Evolutionary conservation across 2,113 vertebrate genomes (phyloP), one percentile per base, ranked within the genome.

Genomic region (Ancistrus triradiatus): DNA sequence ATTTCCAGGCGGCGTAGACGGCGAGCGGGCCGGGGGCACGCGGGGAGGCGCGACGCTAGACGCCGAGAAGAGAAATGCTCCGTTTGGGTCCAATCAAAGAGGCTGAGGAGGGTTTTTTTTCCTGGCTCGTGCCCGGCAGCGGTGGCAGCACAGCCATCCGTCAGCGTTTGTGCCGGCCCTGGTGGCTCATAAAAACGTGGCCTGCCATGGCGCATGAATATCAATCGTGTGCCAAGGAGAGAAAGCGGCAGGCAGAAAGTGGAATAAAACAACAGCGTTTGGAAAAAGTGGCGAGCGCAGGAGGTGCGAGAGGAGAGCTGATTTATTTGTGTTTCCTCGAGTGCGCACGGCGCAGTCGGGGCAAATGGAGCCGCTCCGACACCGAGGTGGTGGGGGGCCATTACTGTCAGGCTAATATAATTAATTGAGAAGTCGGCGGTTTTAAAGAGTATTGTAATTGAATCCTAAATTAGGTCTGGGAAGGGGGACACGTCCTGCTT

Each of bases 401-500:
- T 86, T 85, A 84, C 82, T 87, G 87, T 86, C 85, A 87, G 77
- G 83, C 85, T 86, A 86, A 87, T 87, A 89, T 87, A 87, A 87
- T 87, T 86, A 87, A 89, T 87, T 87, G 84, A 79, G 71, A 85
- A 89, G 86, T 85, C 75, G 72, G 82, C 79, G 83, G 81, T 85
- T 87, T 86, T 86, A 87, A 87, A 85, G 84, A 85, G 84, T 83
- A 83, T 86, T 87, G 84, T 87, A 87, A 87, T 89, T 89, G 84
- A 87, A 87, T 87, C 85, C 81, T 87, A 86, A 89, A 89, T 87
- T 87, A 87, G 84, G 80, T 83, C 80, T 79, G 78, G 79, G 83
- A 88, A 87, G 82, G 86, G 82, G 87, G 86, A 86, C 87, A 74
- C 70, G 87, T 89, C 86, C 85, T 85, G 85, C 81, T 89, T 86